Conservation (phyloP, 2,113 vertebrate genomes). For the Bufo gargarizans region DNA sequence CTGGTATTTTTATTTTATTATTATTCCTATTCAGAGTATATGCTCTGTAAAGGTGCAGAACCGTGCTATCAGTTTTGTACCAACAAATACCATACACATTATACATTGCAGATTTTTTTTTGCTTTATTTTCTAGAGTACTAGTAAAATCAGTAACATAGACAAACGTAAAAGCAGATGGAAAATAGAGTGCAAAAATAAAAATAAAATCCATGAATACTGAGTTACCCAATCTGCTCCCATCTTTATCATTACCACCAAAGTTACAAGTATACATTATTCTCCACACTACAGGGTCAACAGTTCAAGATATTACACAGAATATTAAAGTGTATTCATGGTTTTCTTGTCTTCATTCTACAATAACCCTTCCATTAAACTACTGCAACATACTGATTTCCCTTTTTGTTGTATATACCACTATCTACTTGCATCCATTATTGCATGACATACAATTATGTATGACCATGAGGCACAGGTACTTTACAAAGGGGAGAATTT, state of each 20-base stretch:
- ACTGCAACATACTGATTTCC: background rate
- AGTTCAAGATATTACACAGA: slow-evolving; percentile 1
- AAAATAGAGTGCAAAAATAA: slow-evolving; percentile 33
- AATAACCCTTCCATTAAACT: background rate
- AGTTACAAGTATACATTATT: background rate
- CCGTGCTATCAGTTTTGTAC: background rate
- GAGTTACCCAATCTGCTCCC: slow-evolving; percentile 4
- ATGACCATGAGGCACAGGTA: slow-evolving; percentile 8
- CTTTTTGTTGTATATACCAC: background rate
- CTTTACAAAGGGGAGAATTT: slow-evolving; percentile 5
- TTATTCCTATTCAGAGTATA: background rate
- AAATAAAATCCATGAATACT: slow-evolving; percentile 37
- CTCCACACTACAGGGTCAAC: background rate
- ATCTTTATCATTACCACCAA: slow-evolving; percentile 7
- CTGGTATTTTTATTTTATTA: background rate
- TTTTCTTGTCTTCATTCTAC: background rate
- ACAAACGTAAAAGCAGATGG: slow-evolving; percentile 28
- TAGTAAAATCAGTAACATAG: slow-evolving; percentile 40
- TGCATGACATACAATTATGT: slow-evolving; percentile 5
- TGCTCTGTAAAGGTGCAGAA: background rate
- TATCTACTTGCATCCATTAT: slow-evolving; percentile 9
- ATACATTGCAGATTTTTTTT: slow-evolving; percentile 18
- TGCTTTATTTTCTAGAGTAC: slow-evolving; percentile 23
- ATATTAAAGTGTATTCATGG: background rate
- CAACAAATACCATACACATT: slow-evolving; percentile 20